phyloP scores from a whole-genome alignment of 2,797 vertebrate species.

The Rhinichthys osculus region DNA sequence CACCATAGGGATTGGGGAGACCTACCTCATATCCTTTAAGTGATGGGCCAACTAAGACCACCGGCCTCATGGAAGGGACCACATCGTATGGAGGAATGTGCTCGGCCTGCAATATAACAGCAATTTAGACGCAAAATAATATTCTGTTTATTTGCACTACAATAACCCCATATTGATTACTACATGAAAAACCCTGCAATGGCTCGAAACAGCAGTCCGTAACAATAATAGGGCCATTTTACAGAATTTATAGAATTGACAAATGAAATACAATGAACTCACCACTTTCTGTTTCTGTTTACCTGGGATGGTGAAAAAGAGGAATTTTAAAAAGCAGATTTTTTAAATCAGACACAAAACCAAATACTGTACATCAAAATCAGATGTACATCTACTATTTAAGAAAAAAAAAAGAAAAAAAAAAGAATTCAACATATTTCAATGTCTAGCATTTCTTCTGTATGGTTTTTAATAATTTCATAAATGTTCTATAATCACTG shows the following conservation, averaged over 20 bases:
- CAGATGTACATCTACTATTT: not conserved
- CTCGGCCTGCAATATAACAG: slow-evolving; percentile 83
- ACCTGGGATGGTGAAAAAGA: slow-evolving; percentile 82
- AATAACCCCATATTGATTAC: slow-evolving; percentile 3
- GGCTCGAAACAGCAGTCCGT: not conserved
- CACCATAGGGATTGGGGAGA: slow-evolving; percentile 20
- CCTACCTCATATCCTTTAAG: slow-evolving; percentile 98
- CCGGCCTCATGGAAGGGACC: slow-evolving; percentile 97
- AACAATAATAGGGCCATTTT: not conserved
- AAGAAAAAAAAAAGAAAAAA: not conserved
- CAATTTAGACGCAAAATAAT: not conserved
- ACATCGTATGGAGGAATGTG: slow-evolving; percentile 96
- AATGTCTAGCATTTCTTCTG: not conserved
- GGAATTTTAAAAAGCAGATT: slow-evolving; percentile 44
- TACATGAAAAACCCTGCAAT: not conserved
- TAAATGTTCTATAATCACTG: not conserved
- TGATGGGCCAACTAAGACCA: slow-evolving; percentile 96
- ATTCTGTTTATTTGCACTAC: not conserved
- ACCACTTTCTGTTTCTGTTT: slow-evolving; percentile 99
- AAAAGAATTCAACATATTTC: not conserved
- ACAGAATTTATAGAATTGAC: not conserved
- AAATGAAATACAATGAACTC: slow-evolving; percentile 68
- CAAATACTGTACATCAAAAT: not conserved
- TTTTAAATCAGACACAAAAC: slow-evolving; percentile 6
- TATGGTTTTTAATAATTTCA: not conserved